Evolutionary conservation across 2,113 vertebrate species (phyloP), one percentile per base, ranked within the genome.

Genomic region (Alectura lathami): DNA sequence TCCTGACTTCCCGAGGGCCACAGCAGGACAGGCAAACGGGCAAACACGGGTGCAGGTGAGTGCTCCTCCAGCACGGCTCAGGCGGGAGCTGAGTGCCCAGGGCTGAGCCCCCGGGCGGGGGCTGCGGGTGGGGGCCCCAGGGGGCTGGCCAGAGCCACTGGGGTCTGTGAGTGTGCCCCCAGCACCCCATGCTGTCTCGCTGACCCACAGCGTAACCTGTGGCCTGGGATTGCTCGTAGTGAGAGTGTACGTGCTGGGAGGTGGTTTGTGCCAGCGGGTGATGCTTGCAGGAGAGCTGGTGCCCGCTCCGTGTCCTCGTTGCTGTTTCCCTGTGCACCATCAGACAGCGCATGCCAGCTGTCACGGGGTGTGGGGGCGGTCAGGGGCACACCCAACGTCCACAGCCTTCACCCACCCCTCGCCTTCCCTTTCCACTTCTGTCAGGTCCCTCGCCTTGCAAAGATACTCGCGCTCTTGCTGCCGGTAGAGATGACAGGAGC

Each of bases 1-100:
- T 45, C 23, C 29, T 1, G 0, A 38, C 21, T 45, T 36, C 32
- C 59, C 32, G 7, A 26, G 22, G 30, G 16, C 62, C 36, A n/a
- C n/a, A n/a, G n/a, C n/a, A n/a, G n/a, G n/a, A n/a, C n/a, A n/a
- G n/a, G n/a, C n/a, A n/a, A n/a, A n/a, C n/a, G n/a, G n/a, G n/a
- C n/a, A 14, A 1, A 2, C 7, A 3, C 18, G 16, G 21, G 11
- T 17, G 2, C 29, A 24, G 8, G 11, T 2, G 4, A 16, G 2
- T 1, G 7, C 22, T 29, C 32, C 43, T 17, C 57, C n/a, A 59
- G 14, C 38, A 53, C 0, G 13, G 9, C 43, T n/a, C 11, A 13
- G 9, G 3, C 1, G 0, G 2, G 9, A 2, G 8, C 36, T 30
- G 17, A 13, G 6, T 4, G 2, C 5, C 6, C 8, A 21, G 22